Evolutionary conservation across 2,113 vertebrate species (phyloP).

Genomic region (Alexandromys fortis): DNA sequence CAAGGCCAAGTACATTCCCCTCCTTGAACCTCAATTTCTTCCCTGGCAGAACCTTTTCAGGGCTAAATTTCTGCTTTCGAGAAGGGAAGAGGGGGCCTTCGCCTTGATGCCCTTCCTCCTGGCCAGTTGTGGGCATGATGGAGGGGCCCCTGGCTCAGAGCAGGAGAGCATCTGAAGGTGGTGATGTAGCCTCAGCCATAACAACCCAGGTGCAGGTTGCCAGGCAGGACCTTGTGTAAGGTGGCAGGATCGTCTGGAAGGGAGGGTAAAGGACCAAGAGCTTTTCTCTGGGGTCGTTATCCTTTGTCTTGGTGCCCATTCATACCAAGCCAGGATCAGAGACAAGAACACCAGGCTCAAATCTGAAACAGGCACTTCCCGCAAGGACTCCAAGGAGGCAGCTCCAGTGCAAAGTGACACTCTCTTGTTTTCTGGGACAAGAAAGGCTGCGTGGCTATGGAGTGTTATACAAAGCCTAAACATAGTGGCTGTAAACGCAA

Average conservation of each 20-base stretch:
- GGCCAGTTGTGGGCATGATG: fast-evolving
- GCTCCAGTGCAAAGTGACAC: neutral
- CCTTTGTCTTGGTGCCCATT: neutral
- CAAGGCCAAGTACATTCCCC: neutral
- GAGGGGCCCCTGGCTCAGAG: neutral
- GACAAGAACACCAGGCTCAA: neutral
- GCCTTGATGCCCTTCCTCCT: neutral
- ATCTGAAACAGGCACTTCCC: neutral
- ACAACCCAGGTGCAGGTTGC: neutral
- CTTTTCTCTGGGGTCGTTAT: neutral
- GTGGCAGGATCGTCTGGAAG: neutral
- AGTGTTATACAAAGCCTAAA: neutral
- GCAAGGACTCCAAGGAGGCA: neutral
- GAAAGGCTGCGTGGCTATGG: neutral
- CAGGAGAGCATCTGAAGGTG: fast-evolving
- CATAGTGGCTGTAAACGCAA: neutral
- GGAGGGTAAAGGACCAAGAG: neutral
- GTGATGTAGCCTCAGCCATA: neutral
- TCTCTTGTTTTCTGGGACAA: neutral
- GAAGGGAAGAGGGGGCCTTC: neutral
- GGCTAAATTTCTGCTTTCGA: neutral
- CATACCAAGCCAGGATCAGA: neutral
- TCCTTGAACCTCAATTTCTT: neutral
- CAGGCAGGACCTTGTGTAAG: fast-evolving
- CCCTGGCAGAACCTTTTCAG: neutral